Conservation (phyloP, 2,888 invertebrate species). For the Drosophila subsilvestris region DNA sequence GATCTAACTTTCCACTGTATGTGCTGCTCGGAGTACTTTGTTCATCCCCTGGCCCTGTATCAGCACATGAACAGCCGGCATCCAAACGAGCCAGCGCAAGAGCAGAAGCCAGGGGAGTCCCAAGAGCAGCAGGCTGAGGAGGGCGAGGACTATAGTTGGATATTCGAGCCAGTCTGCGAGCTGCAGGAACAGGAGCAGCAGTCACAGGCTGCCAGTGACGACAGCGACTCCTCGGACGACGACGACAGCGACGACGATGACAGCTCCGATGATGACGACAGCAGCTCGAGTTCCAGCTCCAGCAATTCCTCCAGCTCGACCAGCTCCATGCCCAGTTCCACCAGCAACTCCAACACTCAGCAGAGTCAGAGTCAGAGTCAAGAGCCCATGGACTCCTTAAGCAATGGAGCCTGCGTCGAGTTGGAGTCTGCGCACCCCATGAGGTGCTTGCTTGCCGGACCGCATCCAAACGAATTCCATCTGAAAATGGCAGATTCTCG, state of each 20-base stretch:
- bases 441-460: slow-evolving; percentile 42
- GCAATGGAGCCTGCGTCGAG: slow-evolving; percentile 31
- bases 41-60: slow-evolving; percentile 81
- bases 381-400: neutral
- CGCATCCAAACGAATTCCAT: slow-evolving; percentile 61
- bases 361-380: slow-evolving; percentile 42
- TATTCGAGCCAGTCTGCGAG: slow-evolving; percentile 84
- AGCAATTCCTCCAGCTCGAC: slow-evolving; percentile 34
- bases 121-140: slow-evolving; percentile 61
- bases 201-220: slow-evolving; percentile 14
- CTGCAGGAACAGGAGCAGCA: slow-evolving; percentile 56
- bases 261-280: slow-evolving; percentile 60
- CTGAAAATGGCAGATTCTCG: slow-evolving; percentile 69
- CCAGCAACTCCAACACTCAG: slow-evolving; percentile 63
- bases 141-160: slow-evolving; percentile 81
- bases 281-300: slow-evolving; percentile 52
- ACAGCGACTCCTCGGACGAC: slow-evolving; percentile 51
- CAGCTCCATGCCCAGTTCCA: slow-evolving; percentile 31
- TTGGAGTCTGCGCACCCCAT: slow-evolving; percentile 54
- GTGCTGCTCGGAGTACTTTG: slow-evolving; percentile 82
- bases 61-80: slow-evolving; percentile 83
- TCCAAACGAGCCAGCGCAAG: slow-evolving; percentile 61
- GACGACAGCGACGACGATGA: slow-evolving; percentile 56
- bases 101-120: slow-evolving; percentile 33
- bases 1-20: slow-evolving; percentile 84